phyloP scores from a whole-genome alignment of 2,888 invertebrate species.

The Galeruca laticollis region DNA sequence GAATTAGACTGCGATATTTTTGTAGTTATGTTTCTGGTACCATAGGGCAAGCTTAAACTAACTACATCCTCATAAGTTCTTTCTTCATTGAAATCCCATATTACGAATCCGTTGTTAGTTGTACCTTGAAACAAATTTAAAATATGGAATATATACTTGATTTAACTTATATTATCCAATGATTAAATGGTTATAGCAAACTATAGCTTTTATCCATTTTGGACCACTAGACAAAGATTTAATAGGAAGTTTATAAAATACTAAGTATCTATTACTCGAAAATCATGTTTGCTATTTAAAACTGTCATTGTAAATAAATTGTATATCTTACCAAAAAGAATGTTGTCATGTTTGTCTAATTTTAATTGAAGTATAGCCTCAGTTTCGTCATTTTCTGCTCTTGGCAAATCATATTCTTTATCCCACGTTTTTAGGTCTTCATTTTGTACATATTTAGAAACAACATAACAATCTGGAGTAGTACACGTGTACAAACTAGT shows the following conservation, averaged over 20 bases:
- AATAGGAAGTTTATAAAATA: too few species aligned
- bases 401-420: conserved; percentile 72
- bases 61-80: conserved; percentile 70
- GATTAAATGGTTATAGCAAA: too few species aligned
- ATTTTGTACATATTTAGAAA: conserved; percentile 67
- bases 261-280: too few species aligned
- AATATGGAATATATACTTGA: too few species aligned
- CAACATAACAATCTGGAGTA: conserved; percentile 72
- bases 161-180: too few species aligned
- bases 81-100: conserved; percentile 80
- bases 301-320: too few species aligned
- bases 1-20: conserved; percentile 92
- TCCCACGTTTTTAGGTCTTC: conserved; percentile 73
- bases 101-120: conserved; percentile 85
- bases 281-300: too few species aligned
- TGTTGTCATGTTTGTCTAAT: conserved; percentile 83
- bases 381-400: conserved; percentile 77
- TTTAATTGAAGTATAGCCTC: conserved; percentile 86
- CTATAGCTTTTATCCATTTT: too few species aligned
- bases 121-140: conserved; percentile 68
- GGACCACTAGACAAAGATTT: too few species aligned
- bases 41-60: conserved; percentile 82
- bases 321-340: conserved; percentile 76
- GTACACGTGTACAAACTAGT: conserved; percentile 78
- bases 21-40: conserved; percentile 92